These are phyloP conservation scores for Mustelus asterias DNA, from an alignment of 2,113 vertebrate genomes.

Conservation along the genomic window DNA sequence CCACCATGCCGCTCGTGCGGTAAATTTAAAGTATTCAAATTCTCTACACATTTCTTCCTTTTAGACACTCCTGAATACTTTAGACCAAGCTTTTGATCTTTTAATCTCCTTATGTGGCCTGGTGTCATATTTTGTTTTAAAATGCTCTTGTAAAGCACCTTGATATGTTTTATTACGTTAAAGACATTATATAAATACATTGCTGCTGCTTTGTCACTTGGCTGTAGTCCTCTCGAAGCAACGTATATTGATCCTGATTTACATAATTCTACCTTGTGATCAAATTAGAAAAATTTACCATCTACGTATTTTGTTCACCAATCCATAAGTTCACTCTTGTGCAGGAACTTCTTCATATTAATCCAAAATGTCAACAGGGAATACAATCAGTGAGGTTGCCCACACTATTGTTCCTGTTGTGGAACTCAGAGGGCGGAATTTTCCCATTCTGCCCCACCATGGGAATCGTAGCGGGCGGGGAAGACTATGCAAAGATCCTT, in stretches of 20 bases:
- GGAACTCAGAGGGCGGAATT: neutral
- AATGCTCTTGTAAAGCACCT: neutral
- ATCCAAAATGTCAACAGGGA: neutral
- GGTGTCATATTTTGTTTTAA: neutral
- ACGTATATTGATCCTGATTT: neutral
- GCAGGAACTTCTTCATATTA: neutral
- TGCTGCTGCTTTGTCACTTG: neutral
- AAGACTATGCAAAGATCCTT: too few species aligned
- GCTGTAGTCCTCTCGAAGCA: neutral
- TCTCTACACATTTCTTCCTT: neutral
- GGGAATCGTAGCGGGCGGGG: too few species aligned
- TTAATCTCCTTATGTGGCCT: neutral
- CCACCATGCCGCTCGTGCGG: too few species aligned
- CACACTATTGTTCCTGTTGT: neutral
- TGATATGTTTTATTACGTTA: neutral
- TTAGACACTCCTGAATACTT: neutral
- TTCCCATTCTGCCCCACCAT: too few species aligned
- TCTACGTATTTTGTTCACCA: neutral
- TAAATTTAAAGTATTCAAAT: neutral
- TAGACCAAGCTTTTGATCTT: neutral
- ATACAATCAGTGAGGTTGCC: neutral
- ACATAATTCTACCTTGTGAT: neutral
- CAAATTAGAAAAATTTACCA: neutral
- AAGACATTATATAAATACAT: neutral
- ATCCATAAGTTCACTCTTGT: neutral